phyloP scores from a whole-genome alignment of 1,140 invertebrate species.

The Neoseiulus cucumeris region DNA sequence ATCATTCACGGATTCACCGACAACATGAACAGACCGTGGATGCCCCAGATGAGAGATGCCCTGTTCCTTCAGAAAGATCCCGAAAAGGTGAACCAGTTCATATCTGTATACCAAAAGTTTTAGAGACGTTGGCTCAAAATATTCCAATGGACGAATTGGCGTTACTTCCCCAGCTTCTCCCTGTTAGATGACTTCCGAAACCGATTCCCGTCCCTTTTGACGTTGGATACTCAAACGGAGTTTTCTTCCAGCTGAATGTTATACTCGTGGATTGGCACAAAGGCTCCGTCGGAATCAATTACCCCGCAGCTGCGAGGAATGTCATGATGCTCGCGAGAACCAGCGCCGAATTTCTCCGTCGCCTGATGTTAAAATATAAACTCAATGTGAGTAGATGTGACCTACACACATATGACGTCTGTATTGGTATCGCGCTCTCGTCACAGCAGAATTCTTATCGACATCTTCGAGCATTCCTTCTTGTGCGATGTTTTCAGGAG shows the following conservation, averaged over 20 bases:
- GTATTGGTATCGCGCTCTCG: too few species aligned
- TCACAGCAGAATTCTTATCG: too few species aligned
- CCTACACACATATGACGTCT: too few species aligned
- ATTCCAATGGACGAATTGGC: too few species aligned
- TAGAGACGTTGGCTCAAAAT: too few species aligned
- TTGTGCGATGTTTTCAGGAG: neutral
- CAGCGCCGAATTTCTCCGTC: neutral
- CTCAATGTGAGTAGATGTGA: neutral
- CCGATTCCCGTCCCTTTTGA: too few species aligned
- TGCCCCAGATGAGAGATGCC: neutral
- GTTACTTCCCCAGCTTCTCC: too few species aligned
- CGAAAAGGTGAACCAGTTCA: neutral
- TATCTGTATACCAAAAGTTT: too few species aligned
- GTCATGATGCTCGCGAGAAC: neutral
- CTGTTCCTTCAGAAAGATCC: neutral
- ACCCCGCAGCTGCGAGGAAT: neutral
- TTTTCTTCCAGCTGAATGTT: neutral
- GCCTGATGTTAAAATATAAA: neutral
- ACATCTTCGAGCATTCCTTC: too few species aligned
- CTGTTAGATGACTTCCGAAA: too few species aligned
- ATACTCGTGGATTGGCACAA: neutral
- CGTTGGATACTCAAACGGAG: too few species aligned
- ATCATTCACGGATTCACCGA: neutral
- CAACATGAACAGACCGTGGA: neutral
- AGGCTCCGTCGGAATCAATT: neutral